Evolutionary conservation across 2,113 vertebrate genomes (phyloP).

Genomic region (Mobula hypostoma): DNA sequence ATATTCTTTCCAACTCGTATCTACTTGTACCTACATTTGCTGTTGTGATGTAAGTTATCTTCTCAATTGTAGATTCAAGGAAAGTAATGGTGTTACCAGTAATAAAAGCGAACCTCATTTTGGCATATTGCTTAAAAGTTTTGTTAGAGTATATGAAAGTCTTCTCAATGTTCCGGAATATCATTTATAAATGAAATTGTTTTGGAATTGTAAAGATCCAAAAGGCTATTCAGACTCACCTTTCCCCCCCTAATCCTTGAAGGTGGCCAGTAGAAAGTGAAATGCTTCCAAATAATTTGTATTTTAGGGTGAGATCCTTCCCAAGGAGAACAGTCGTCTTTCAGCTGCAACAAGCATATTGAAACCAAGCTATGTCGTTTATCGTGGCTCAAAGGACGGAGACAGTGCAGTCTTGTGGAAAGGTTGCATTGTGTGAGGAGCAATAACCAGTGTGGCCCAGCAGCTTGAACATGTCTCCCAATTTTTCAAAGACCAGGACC

Average conservation of each 20-base stretch:
- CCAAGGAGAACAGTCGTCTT: background rate
- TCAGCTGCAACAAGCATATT: background rate
- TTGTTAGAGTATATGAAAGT: background rate
- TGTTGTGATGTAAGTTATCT: background rate
- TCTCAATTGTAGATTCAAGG: background rate
- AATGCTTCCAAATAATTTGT: slow-evolving; percentile 5
- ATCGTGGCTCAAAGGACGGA: background rate
- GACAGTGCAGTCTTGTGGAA: background rate
- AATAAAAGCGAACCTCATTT: background rate
- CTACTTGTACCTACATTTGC: background rate
- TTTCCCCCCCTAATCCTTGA: background rate
- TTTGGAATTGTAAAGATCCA: background rate
- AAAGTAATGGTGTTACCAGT: background rate
- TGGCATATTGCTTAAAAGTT: background rate
- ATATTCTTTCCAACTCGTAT: background rate
- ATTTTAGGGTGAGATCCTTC: background rate
- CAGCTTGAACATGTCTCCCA: background rate
- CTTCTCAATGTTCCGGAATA: background rate
- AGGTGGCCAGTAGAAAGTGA: background rate
- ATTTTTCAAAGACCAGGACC: background rate
- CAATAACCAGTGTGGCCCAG: background rate
- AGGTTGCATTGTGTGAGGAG: background rate
- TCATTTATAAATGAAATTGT: background rate
- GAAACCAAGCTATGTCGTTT: background rate
- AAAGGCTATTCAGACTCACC: background rate